Evolutionary conservation across 2,113 vertebrate genomes (phyloP), one percentile per base, ranked within the genome.

Genomic region (Myrmecophaga tridactyla): DNA sequence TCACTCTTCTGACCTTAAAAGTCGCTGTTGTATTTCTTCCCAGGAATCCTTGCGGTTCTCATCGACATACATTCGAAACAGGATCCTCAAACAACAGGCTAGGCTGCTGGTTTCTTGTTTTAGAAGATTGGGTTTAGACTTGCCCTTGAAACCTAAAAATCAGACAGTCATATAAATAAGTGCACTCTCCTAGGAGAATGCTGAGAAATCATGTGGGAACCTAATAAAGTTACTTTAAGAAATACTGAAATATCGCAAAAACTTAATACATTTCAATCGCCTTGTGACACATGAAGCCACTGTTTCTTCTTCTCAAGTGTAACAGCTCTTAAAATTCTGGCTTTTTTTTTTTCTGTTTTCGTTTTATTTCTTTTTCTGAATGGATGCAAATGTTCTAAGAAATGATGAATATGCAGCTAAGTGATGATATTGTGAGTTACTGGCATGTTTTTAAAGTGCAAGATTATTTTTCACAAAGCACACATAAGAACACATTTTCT

Each of bases 61-160:
- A 92, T 99, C 99, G 0, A 99, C 98, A 31, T 99, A 99, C 99
- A 99, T 99, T 92, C 98, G 98, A 96, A 99, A 99, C 58, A 99
- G 98, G 97, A 99, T 99, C 96, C 99, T 98, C 97, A 99, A 97
- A 97, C 99, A 99, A 97, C 99, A 99, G 73, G 99, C 99, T 27
- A 99, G 97, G 95, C 99, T 99, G 98, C 99, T 99, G 90, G 99
- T 99, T 98, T 99, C 99, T 99, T 99, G 99, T 98, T 99, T 99
- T 91, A 99, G 96, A 87, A 99, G 98, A 94, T 99, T 99, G 80
- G 99, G 99, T 95, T 99, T 99, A n/a, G 99, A 99, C 96, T 99
- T 99, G 77, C 99, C 99, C 97, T 99, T 99, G 97, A 99, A 99
- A 39, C 99, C 99, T 99, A 96, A 48, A 97, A 93, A 96, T 87